These are phyloP conservation scores for Andrena bicolor DNA, from an alignment of 2,888 invertebrate genomes.

Conservation along the genomic window DNA sequence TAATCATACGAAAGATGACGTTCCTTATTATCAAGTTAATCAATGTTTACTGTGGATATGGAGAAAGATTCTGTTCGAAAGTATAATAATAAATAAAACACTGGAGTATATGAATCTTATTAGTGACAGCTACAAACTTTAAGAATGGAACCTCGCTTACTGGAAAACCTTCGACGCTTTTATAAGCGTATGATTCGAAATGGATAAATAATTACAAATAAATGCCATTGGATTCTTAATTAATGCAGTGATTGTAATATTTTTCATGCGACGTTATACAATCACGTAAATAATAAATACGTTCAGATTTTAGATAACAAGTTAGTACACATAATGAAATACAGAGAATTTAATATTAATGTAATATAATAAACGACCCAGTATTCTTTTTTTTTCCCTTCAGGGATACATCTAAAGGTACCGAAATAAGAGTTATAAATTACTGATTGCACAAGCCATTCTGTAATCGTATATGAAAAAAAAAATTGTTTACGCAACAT, in stretches of 20 bases:
- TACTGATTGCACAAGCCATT: conserved; percentile 65
- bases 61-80: conserved; percentile 18
- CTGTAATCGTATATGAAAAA: conserved; percentile 57
- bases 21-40: conserved; percentile 16
- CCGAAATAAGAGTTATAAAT: conserved; percentile 60
- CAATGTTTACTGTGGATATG: conserved; percentile 19
- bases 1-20: conserved; percentile 47
- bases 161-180: conserved; percentile 33
- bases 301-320: conserved; percentile 47
- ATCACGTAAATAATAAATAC: conserved; percentile 50
- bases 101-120: conserved; percentile 39
- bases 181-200: conserved; percentile 26
- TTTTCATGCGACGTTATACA: conserved; percentile 33
- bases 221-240: conserved; percentile 38
- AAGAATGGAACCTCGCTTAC: conserved; percentile 45
- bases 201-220: conserved; percentile 48
- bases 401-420: conserved; percentile 58
- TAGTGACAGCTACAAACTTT: conserved; percentile 43
- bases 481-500: conserved; percentile 49
- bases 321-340: conserved; percentile 57
- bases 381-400: conserved; percentile 41
- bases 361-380: conserved; percentile 49
- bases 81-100: conserved; percentile 52
- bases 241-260: conserved; percentile 40
- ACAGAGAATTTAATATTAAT: conserved; percentile 52